phyloP scores from a whole-genome alignment of 1,140 invertebrate genomes.

The Goniozus legneri region DNA sequence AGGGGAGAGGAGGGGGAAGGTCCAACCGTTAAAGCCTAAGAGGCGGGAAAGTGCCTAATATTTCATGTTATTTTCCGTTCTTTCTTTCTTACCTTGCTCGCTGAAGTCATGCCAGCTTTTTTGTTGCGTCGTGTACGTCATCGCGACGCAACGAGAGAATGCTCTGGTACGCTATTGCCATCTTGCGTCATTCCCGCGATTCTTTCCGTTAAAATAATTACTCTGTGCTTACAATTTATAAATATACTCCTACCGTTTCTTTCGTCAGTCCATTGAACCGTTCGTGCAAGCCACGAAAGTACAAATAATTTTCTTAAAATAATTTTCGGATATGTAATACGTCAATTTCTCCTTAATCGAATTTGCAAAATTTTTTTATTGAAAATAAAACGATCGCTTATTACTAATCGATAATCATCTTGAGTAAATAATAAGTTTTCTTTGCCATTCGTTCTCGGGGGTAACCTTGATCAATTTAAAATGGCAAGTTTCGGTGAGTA shows the following conservation, averaged over 20 bases:
- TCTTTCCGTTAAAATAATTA: constrained; percentile 5
- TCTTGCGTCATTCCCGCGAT: constrained; percentile 20
- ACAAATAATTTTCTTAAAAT: too few species aligned
- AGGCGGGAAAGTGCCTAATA: constrained; percentile 17
- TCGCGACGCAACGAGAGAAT: constrained; percentile 5
- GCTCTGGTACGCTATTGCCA: constrained; percentile 21
- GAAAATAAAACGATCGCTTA: not conserved
- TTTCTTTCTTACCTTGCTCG: constrained; percentile 55
- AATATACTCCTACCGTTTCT: too few species aligned
- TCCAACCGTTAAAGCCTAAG: constrained; percentile 16
- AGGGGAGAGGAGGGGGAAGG: constrained; percentile 8
- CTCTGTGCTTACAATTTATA: not conserved
- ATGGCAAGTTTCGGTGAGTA: constrained; percentile 51
- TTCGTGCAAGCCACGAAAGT: too few species aligned
- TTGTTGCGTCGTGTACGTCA: constrained; percentile 19
- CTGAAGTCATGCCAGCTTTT: constrained; percentile 54
- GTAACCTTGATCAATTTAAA: constrained; percentile 60
- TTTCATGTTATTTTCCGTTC: constrained; percentile 1
- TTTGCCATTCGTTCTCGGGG: constrained; percentile 62
- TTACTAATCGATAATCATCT: not conserved
- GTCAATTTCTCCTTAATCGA: too few species aligned
- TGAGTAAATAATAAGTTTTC: constrained; percentile 61
- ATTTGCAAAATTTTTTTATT: not conserved
- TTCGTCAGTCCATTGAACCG: too few species aligned
- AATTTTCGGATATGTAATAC: too few species aligned